Percentiles rank a stretch among this genome's conserved stretches.
Evolutionary conservation across 2,797 vertebrate genomes (phyloP).

Genomic region (Falco concolor): DNA sequence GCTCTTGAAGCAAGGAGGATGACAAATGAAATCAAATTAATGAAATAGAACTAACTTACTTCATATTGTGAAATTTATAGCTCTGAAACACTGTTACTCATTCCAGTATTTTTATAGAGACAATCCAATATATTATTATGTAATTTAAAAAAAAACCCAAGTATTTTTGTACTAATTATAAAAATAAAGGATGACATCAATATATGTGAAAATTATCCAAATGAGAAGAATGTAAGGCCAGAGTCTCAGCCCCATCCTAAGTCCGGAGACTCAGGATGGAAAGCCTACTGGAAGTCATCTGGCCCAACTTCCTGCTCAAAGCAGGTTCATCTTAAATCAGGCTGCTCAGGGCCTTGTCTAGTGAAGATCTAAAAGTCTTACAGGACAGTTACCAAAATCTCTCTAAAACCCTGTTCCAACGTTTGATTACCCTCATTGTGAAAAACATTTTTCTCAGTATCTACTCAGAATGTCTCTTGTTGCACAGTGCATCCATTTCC

Average conservation of each 20-base stretch:
- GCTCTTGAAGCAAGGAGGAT: neutral
- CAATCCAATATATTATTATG: neutral
- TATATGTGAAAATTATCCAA: neutral
- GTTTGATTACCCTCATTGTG: neutral
- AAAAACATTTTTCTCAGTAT: neutral
- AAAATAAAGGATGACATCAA: neutral
- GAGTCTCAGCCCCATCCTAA: neutral
- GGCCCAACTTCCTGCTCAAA: neutral
- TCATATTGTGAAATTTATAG: neutral
- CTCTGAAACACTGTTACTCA: neutral
- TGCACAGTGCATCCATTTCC: neutral
- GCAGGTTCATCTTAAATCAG: neutral
- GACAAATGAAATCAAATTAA: neutral
- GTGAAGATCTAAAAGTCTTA: neutral
- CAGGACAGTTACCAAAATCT: neutral
- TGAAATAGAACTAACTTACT: neutral
- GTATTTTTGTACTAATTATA: neutral
- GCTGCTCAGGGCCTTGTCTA: neutral
- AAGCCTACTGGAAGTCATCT: neutral
- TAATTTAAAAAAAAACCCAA: neutral
- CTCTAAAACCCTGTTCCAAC: neutral
- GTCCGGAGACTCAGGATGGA: neutral
- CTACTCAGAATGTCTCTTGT: neutral
- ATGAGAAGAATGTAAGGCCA: neutral
- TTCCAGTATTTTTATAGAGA: neutral